Evolutionary conservation across 2,113 vertebrate genomes (phyloP).

Genomic region (Numenius arquata): DNA sequence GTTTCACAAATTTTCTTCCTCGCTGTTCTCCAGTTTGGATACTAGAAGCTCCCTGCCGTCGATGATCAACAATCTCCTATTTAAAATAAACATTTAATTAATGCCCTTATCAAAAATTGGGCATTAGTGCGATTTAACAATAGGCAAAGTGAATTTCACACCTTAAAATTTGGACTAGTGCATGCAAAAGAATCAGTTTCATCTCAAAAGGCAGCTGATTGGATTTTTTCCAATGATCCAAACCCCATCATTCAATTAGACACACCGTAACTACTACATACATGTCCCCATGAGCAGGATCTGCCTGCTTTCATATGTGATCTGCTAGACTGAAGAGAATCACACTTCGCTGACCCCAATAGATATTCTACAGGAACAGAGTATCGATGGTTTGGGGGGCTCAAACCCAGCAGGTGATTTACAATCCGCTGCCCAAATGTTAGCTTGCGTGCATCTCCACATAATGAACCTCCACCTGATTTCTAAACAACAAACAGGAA

Average conservation of each 20-base stretch:
- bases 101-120: background rate
- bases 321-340: conserved; percentile 71
- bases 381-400: conserved; percentile 80
- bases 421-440: conserved; percentile 93
- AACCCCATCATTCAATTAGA: conserved; percentile 64
- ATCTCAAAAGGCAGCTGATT: conserved; percentile 46
- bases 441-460: conserved; percentile 85
- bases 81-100: conserved; percentile 5
- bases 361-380: conserved; percentile 86
- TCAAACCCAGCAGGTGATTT: conserved; percentile 94
- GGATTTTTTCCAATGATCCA: conserved; percentile 64
- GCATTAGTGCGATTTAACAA: background rate
- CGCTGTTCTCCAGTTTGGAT: conserved; percentile 83
- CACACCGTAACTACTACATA: conserved; percentile 80
- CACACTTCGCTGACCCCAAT: conserved; percentile 75
- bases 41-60: conserved; percentile 77
- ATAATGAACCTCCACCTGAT: conserved; percentile 74
- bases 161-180: conserved; percentile 50
- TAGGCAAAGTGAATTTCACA: conserved; percentile 36
- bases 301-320: conserved; percentile 82
- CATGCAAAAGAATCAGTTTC: conserved; percentile 75
- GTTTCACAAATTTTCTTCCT: conserved; percentile 90
- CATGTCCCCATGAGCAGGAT: conserved; percentile 94
- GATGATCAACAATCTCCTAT: conserved; percentile 88
- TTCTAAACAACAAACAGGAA: conserved; percentile 77